Conservation (phyloP, 2,113 vertebrate species). For the Pogonocichla stellata region DNA sequence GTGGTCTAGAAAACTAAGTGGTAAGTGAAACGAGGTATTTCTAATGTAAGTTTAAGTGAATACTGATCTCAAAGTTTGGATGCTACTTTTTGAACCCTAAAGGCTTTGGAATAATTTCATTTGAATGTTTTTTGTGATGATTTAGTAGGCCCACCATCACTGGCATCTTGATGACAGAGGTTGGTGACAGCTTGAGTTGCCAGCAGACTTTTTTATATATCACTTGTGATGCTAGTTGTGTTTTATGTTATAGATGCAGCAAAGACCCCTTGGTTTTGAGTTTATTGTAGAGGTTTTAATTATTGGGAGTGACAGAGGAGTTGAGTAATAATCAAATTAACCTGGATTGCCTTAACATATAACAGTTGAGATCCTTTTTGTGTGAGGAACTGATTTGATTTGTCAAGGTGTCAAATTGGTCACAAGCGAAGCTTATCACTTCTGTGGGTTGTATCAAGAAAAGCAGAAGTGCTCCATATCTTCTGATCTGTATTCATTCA, state of each 20-base stretch:
- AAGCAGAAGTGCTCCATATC: conserved; percentile 54
- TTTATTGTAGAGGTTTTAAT: not conserved
- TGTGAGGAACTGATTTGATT: conserved; percentile 25
- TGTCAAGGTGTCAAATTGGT: conserved; percentile 52
- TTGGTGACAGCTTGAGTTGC: not conserved
- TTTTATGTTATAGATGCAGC: not conserved
- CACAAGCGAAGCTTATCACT: conserved; percentile 51
- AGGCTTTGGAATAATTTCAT: not conserved
- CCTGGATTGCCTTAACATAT: not conserved
- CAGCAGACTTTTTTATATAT: not conserved
- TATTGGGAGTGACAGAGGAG: not conserved
- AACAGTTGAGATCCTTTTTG: not conserved
- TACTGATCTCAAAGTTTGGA: not conserved
- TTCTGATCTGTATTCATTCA: conserved; percentile 56
- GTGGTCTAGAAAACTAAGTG: not conserved
- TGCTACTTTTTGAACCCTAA: not conserved
- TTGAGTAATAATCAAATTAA: conserved; percentile 4
- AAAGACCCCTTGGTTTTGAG: not conserved
- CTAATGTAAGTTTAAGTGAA: not conserved
- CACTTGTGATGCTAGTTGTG: not conserved
- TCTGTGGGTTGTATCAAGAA: conserved; percentile 27
- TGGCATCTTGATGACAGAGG: not conserved
- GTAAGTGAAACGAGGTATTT: not conserved
- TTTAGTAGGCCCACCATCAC: not conserved
- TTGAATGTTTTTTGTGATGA: not conserved